Evolutionary conservation across 1,140 invertebrate genomes (phyloP).

Genomic region (Euschistus heros): DNA sequence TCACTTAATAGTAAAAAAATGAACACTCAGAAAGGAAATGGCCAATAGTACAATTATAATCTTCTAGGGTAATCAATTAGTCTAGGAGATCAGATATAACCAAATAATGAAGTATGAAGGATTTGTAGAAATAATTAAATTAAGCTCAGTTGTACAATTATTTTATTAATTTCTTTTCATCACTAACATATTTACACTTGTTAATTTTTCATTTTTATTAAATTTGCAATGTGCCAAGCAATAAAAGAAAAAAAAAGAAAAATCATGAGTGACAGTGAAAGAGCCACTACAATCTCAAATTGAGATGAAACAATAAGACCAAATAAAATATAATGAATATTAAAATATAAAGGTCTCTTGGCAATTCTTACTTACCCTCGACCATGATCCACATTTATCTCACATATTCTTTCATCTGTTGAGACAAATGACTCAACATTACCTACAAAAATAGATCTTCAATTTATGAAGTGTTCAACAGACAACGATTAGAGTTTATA

Average conservation of each 20-base stretch:
- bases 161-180: not conserved
- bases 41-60: no score
- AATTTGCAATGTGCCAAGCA: slow-evolving; percentile 12
- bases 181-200: slow-evolving; percentile 3
- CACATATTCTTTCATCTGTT: not conserved
- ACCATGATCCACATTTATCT: not conserved
- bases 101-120: no score
- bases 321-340: not conserved
- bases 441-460: slow-evolving; percentile 14
- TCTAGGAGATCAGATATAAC: no score
- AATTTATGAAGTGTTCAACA: slow-evolving; percentile 8
- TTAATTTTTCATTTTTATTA: slow-evolving; percentile 1
- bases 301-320: not conserved
- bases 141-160: no score
- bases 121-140: no score
- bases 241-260: not conserved
- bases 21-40: no score
- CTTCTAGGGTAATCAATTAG: no score
- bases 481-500: not conserved
- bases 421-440: slow-evolving; percentile 1
- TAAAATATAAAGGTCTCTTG: slow-evolving; percentile 14
- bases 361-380: not conserved
- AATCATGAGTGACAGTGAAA: slow-evolving; percentile 7
- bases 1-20: no score
- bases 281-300: not conserved